A percentile compares a stretch with the other conserved stretches of the same genome.
These are phyloP conservation scores for Sinocyclocheilus anophthalmus DNA, from an alignment of 2,113 vertebrate species.

Conservation along the genomic window DNA sequence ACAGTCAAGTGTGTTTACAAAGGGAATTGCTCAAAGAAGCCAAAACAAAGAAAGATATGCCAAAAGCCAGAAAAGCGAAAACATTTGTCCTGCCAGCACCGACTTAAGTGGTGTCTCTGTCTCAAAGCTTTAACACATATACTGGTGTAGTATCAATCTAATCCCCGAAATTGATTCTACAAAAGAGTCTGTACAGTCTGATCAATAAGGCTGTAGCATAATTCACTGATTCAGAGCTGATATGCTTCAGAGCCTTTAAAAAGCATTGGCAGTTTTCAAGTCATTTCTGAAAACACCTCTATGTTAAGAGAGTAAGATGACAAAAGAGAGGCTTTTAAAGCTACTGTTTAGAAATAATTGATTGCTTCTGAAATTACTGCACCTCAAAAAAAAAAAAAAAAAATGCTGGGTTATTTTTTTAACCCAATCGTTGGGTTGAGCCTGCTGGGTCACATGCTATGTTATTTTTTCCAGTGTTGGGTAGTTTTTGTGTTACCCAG, in stretches of 20 bases:
- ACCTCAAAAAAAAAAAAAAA: not conserved
- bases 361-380: not conserved
- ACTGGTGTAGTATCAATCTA: not conserved
- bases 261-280: no score
- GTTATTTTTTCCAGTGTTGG: no score
- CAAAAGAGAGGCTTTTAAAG: not conserved
- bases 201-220: not conserved
- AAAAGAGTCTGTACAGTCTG: not conserved
- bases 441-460: no score
- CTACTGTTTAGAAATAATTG: not conserved
- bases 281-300: not conserved
- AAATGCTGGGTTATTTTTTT: not conserved
- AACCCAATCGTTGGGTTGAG: no score
- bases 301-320: not conserved
- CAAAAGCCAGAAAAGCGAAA: not conserved
- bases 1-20: slow-evolving; percentile 33
- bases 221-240: not conserved
- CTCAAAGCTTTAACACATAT: not conserved
- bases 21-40: not conserved
- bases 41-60: not conserved
- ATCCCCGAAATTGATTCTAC: not conserved
- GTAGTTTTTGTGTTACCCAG: no score
- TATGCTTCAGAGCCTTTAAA: not conserved
- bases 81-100: no score
- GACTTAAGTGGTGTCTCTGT: no score